Conservation (phyloP, 2,113 vertebrate genomes). For the Tilapia sparmanii region DNA sequence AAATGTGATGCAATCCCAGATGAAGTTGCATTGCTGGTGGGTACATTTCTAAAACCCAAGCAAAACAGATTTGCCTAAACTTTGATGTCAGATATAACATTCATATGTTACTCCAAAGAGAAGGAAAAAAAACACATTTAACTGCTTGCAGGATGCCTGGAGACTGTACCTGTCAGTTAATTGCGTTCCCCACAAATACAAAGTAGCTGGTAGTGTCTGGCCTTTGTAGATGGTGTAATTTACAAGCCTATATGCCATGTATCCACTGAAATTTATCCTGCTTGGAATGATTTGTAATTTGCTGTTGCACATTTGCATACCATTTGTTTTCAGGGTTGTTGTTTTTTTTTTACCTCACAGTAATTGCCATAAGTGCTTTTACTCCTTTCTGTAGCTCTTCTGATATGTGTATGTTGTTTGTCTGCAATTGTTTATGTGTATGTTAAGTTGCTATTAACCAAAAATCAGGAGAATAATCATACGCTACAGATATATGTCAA, state of each 20-base stretch:
- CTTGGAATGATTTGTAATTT: neutral
- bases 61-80: neutral
- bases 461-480: neutral
- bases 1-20: neutral
- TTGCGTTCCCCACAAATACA: neutral
- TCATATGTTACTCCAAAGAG: neutral
- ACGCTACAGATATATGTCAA: neutral
- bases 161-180: neutral
- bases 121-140: neutral
- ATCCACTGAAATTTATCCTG: neutral
- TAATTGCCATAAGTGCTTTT: neutral
- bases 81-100: neutral
- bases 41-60: neutral
- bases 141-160: neutral
- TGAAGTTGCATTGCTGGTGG: neutral
- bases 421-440: neutral
- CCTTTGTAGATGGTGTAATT: neutral
- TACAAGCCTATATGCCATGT: neutral
- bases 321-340: neutral
- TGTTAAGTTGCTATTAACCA: neutral
- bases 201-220: neutral
- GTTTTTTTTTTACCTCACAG: neutral
- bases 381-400: neutral
- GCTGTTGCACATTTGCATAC: neutral
- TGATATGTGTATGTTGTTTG: neutral